Base-by-base conservation (phyloP, 1,140 invertebrate species). In the Latrodectus geometricus region DNA sequence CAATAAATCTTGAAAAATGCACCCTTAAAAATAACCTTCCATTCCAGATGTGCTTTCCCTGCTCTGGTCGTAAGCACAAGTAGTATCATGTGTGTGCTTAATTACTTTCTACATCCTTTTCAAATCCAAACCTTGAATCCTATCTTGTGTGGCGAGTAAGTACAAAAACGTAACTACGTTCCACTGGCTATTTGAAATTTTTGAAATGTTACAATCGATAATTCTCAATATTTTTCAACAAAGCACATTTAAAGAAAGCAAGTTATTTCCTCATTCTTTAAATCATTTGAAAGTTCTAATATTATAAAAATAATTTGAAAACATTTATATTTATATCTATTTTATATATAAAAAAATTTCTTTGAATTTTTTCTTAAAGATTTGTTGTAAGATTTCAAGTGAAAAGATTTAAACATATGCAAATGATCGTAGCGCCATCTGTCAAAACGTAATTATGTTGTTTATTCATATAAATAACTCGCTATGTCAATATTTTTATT, bases 361-460 rank as follows among this genome's bases (percentile, higher is more conserved):
- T n/a, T 65, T 15, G 12, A 65, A 65, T 65, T 65, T 65, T 14
- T 7, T 14, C 3, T 3, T n/a, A 15, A 14, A 65, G 1, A 14
- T 65, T 65, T 7, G 12, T 65, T 65, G n/a, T 65, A 14, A 65
- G n/a, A 14, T n/a, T 4, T n/a, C n/a, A 65, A n/a, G 12, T 65
- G 12, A 15, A 77, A 77, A 23, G 56, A 15, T 61, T 35, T 9
- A 48, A 3, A 9, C 4, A 23, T 9, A 23, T 2, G 15, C 4
- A 50, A 35, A 66, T 12, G 49, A 66, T n/a, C 4, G 48, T 20
- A 79, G 77, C 77, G 77, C 77, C 77, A 17, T 79, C 77, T 79
- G 65, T 68, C 56, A n/a, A 69, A 66, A 66, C 61, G 61, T 69
- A 68, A 49, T 68, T 69, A 56, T 79, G 48, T 68, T 70, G 65